Percentiles rank a stretch among this genome's conserved stretches.
phyloP scores from a whole-genome alignment of 2,113 vertebrate species.

The Atlantisia rogersi region DNA sequence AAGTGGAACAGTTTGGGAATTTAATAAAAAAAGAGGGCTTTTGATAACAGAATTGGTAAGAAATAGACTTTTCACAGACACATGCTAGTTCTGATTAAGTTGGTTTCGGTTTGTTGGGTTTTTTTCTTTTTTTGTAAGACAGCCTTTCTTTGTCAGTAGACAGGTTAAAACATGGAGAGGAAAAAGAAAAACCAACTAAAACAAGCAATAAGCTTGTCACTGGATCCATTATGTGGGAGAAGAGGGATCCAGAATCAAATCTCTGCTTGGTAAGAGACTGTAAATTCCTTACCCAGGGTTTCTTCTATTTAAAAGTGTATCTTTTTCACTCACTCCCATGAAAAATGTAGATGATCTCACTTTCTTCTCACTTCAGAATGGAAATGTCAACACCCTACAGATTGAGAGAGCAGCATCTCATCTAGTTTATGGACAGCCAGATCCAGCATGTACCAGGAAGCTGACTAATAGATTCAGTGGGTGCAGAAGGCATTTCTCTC shows the following conservation, averaged over 20 bases:
- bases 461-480: background rate
- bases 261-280: background rate
- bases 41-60: background rate
- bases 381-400: background rate
- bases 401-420: background rate
- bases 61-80: background rate
- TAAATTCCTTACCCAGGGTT: background rate
- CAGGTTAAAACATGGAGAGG: background rate
- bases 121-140: background rate
- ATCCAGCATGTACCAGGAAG: background rate
- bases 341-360: background rate
- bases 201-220: background rate
- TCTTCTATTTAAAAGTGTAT: background rate
- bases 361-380: background rate
- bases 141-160: background rate
- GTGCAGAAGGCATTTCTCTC: background rate
- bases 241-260: background rate
- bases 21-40: background rate
- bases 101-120: too few species aligned
- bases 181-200: background rate
- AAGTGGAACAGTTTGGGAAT: background rate
- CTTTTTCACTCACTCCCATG: background rate
- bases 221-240: background rate
- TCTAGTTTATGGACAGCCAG: background rate
- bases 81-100: background rate